These are phyloP conservation scores for Leucoraja erinaceus DNA, from an alignment of 2,113 vertebrate genomes.

Conservation along the genomic window DNA sequence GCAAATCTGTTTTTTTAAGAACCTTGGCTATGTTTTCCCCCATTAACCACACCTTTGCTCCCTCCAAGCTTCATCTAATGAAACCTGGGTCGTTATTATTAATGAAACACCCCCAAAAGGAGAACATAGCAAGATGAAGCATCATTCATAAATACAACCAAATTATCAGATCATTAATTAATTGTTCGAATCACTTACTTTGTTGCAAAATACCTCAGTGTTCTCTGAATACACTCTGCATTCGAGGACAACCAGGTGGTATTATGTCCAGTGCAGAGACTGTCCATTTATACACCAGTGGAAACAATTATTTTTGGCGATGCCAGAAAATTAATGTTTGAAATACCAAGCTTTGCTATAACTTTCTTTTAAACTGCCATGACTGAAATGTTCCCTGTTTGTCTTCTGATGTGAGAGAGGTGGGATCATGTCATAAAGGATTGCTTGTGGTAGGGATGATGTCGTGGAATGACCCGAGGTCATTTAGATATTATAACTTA, in stretches of 20 bases:
- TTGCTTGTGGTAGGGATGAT: conserved; percentile 5
- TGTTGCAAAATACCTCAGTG: neutral
- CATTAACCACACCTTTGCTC: neutral
- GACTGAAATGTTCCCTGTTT: neutral
- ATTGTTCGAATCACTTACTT: neutral
- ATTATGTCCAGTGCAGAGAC: neutral
- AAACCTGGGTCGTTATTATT: neutral
- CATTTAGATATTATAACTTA: neutral
- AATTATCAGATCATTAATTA: neutral
- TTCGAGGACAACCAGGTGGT: neutral
- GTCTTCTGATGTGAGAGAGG: neutral
- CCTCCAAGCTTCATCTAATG: neutral
- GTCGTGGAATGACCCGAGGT: neutral
- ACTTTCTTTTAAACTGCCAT: neutral
- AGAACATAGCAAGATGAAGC: neutral
- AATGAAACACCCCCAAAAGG: neutral
- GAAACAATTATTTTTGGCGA: neutral
- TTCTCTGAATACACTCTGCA: neutral
- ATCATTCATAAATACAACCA: neutral
- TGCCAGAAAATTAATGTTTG: neutral
- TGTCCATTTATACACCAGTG: neutral
- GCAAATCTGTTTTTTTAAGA: no score
- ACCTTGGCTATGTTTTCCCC: neutral
- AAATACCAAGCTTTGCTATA: neutral
- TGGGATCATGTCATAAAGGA: conserved; percentile 33